Base-by-base conservation (phyloP, 2,797 vertebrate genomes). In the Chaenodraco wilsoni region DNA sequence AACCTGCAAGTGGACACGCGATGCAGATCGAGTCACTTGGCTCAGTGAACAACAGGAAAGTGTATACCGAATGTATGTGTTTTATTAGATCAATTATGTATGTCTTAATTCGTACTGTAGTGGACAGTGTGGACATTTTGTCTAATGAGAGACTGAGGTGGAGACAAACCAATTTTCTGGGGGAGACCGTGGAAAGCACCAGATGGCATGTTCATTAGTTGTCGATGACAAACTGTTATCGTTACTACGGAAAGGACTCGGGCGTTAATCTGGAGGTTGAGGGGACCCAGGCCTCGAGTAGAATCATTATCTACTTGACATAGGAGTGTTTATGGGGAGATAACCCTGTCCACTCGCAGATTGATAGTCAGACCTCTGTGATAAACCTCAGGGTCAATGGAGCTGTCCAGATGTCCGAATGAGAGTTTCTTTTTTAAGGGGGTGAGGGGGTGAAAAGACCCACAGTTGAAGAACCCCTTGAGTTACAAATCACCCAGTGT, bases 321-420 rank as follows among this genome's bases (percentile, higher is more conserved):
- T 7, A 37, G 1, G 23, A 19, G 48, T 45, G 5, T 46, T 50
- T 50, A 37, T 33, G 17, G 2, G 33, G 43, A 16, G 9, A 56
- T 31, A 60, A 50, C 12, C 9, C 45, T 0, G 4, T 31, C 48
- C 23, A 40, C 27, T 21, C 3, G 33, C 19, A 4, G n/a, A 62
- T 33, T n/a, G 65, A 62, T 63, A 58, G 46, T 11, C 21, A 19
- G 16, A 55, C 21, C 27, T 41, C 27, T 14, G 21, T 4, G 10
- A 54, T 62, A 11, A 57, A 41, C 13, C 45, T 33, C 0, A 0
- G 21, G 66, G 54, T 74, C 43, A 76, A 33, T 41, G 17, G 13
- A 31, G 17, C 33, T 67, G 37, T 55, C 54, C 33, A 62, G 55
- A 51, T 60, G 56, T 57, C 44, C 46, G 27, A 52, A 67, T 70